These are phyloP conservation scores for Apamea monoglypha DNA, from an alignment of 2,888 invertebrate genomes.

Conservation along the genomic window DNA sequence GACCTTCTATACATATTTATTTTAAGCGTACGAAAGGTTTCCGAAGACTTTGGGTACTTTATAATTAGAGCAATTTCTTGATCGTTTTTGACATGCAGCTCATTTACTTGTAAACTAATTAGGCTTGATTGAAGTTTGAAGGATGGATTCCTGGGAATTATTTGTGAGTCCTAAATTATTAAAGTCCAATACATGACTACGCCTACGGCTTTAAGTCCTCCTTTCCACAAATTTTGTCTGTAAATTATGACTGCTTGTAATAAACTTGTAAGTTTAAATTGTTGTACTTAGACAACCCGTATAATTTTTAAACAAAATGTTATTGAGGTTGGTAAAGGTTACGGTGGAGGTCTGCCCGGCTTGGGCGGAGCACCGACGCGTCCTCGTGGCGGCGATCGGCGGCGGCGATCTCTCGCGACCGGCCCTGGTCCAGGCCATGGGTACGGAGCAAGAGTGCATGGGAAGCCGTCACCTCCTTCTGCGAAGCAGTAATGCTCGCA, in stretches of 20 bases:
- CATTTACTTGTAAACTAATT: conserved; percentile 54
- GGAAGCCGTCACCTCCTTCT: too few species aligned
- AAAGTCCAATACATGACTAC: not conserved
- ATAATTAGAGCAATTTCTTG: conserved; percentile 56
- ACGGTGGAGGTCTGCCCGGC: too few species aligned
- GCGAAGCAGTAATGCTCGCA: too few species aligned
- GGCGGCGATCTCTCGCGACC: too few species aligned
- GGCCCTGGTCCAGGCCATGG: too few species aligned
- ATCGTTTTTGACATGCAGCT: conserved; percentile 57
- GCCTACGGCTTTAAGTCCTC: conserved; percentile 1
- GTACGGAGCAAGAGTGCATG: too few species aligned
- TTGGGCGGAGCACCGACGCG: too few species aligned
- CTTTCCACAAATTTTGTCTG: not conserved
- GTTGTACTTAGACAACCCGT: not conserved
- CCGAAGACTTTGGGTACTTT: conserved; percentile 44
- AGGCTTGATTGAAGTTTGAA: conserved; percentile 31
- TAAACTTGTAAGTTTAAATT: not conserved
- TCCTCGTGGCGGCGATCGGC: too few species aligned
- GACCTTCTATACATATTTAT: not conserved
- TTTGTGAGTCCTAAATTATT: conserved; percentile 14
- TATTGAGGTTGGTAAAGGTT: too few species aligned
- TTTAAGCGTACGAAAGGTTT: not conserved
- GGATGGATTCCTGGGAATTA: conserved; percentile 13
- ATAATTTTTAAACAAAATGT: not conserved
- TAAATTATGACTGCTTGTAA: not conserved